phyloP scores from a whole-genome alignment of 2,113 vertebrate species.

The Diglossa brunneiventris region DNA sequence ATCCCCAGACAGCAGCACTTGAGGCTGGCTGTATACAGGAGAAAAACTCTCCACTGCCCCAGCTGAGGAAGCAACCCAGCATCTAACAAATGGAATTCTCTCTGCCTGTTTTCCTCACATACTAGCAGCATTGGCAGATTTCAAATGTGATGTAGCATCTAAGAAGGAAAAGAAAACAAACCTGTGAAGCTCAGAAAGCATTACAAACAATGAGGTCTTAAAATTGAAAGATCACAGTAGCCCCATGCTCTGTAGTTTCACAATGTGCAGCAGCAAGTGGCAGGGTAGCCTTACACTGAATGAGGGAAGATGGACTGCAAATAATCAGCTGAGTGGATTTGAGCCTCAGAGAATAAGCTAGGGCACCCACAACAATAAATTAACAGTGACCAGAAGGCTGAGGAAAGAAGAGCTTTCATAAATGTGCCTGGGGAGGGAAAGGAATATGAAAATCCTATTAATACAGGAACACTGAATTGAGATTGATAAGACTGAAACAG shows the following conservation, averaged over 20 bases:
- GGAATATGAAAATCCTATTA: conserved; percentile 18
- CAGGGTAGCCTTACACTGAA: not conserved
- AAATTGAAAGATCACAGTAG: not conserved
- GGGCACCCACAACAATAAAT: not conserved
- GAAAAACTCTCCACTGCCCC: not conserved
- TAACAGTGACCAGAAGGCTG: not conserved
- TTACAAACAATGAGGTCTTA: not conserved
- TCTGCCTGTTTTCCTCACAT: not conserved
- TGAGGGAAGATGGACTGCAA: not conserved
- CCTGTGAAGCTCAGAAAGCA: not conserved
- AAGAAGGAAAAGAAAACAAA: not conserved
- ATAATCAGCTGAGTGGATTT: not conserved
- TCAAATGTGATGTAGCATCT: not conserved
- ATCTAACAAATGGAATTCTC: not conserved
- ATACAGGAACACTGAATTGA: not conserved
- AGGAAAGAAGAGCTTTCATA: not conserved
- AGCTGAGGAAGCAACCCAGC: not conserved
- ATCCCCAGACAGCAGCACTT: not conserved
- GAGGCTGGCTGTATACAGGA: not conserved
- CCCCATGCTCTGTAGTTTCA: not conserved
- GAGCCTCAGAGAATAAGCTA: not conserved
- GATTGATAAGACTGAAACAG: not conserved
- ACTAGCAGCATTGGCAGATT: not conserved
- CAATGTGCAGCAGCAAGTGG: not conserved
- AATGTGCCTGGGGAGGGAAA: not conserved